These are phyloP conservation scores for Hecatera dysodea DNA, from an alignment of 2,888 invertebrate genomes.

Conservation along the genomic window DNA sequence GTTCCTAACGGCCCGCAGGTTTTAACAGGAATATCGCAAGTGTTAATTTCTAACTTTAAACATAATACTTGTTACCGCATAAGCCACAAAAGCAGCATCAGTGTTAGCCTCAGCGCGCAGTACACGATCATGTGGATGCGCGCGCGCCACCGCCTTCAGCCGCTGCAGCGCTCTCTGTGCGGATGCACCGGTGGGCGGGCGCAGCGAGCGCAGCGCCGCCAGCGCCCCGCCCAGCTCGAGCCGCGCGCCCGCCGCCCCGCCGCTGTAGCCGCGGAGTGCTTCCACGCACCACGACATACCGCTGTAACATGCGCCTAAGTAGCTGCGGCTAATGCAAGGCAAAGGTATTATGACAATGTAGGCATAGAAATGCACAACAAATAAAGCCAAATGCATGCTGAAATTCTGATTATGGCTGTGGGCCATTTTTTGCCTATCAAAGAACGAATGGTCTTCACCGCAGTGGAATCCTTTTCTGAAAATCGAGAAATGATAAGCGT, in stretches of 20 bases:
- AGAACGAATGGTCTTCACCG: too few relatives aligned
- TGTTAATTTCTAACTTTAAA: too few relatives aligned
- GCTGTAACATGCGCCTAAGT: constrained; percentile 67
- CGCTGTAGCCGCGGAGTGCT: constrained; percentile 96
- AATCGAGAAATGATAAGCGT: too few relatives aligned
- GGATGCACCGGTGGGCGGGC: constrained; percentile 67
- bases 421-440: too few relatives aligned
- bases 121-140: constrained; percentile 84
- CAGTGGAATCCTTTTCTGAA: too few relatives aligned
- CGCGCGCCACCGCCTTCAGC: constrained; percentile 84
- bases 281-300: constrained; percentile 96
- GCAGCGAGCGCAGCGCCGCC: constrained; percentile 93
- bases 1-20: too few relatives aligned
- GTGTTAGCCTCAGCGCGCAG: constrained; percentile 86
- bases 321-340: too few relatives aligned
- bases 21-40: too few relatives aligned
- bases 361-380: too few relatives aligned
- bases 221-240: constrained; percentile 97
- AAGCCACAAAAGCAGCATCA: constrained; percentile 87
- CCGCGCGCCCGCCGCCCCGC: constrained; percentile 93
- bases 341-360: too few relatives aligned
- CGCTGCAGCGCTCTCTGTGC: constrained; percentile 79
- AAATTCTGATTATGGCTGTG: too few relatives aligned
- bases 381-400: too few relatives aligned
- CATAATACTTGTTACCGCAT: constrained; percentile 76